A percentile compares a stretch with the other conserved stretches of the same genome.
Conservation (phyloP, 2,113 vertebrate species). For the Cepphus grylle region DNA sequence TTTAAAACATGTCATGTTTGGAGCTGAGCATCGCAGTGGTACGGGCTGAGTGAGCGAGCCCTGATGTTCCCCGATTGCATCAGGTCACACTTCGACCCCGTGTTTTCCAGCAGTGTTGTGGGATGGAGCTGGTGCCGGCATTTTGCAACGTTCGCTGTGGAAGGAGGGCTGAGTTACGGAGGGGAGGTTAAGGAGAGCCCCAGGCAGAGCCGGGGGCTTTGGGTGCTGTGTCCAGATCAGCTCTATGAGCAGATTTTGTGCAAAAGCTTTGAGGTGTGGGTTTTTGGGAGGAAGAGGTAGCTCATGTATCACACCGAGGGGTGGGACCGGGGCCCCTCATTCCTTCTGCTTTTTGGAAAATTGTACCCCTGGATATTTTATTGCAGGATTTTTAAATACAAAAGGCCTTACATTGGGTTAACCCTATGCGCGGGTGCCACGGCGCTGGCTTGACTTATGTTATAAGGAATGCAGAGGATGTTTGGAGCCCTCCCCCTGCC, state of each 20-base stretch:
- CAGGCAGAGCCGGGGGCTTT: accelerated
- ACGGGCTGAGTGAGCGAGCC: accelerated
- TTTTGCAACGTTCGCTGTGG: neutral
- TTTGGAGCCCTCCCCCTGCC: conserved; percentile 52
- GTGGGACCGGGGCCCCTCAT: neutral
- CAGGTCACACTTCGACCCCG: accelerated
- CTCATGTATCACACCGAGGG: accelerated
- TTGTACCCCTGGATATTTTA: neutral
- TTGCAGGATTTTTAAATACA: neutral
- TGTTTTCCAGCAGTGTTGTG: accelerated
- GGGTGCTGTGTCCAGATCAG: neutral
- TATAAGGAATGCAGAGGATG: conserved; percentile 47
- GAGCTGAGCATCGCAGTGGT: accelerated
- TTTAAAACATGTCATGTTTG: neutral
- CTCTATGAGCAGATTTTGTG: neutral
- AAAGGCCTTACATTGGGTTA: neutral
- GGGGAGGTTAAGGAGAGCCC: neutral
- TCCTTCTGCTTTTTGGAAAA: neutral
- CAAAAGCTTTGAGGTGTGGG: neutral
- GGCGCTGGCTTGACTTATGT: neutral
- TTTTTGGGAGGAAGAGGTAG: neutral
- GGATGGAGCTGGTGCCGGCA: neutral
- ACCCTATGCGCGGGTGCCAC: neutral
- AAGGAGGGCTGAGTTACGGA: neutral
- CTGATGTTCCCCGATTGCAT: accelerated